Percentiles rank a stretch among this genome's conserved stretches.
Evolutionary conservation across 2,113 vertebrate genomes (phyloP).

Genomic region (Arvicanthis niloticus): DNA sequence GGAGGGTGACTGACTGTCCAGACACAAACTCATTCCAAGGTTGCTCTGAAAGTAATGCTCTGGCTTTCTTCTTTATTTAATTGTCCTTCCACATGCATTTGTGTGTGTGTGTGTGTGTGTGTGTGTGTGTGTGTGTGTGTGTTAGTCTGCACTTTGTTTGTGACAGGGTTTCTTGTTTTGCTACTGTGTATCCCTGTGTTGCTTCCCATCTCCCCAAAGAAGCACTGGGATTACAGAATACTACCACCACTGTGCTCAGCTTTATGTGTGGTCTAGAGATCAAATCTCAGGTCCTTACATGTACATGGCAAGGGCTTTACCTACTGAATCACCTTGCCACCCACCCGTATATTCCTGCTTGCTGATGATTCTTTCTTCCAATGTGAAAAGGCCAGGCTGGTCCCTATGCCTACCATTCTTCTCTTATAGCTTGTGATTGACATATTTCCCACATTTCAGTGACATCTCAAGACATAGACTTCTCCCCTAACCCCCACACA

Average conservation of each 20-base stretch:
- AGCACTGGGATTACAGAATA: neutral
- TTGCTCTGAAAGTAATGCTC: neutral
- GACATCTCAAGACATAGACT: neutral
- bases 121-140: neutral
- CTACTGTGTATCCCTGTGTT: neutral
- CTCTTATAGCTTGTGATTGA: neutral
- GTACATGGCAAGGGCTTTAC: neutral
- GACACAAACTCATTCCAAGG: neutral
- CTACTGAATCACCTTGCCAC: neutral
- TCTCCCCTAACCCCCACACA: fast-evolving
- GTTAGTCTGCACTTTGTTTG: too few species aligned
- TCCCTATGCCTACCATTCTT: neutral
- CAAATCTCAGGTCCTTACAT: neutral
- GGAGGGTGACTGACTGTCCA: neutral
- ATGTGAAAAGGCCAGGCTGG: too few species aligned
- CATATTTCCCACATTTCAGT: neutral
- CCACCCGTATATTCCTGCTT: neutral
- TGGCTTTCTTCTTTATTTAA: neutral
- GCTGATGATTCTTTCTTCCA: neutral
- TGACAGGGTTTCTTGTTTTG: neutral
- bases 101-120: neutral
- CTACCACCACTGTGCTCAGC: too few species aligned
- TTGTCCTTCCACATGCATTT: neutral
- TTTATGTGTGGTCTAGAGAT: neutral
- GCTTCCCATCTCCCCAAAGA: neutral